Percentiles rank a stretch among this genome's conserved stretches.
phyloP scores from a whole-genome alignment of 1,140 invertebrate genomes.

The Conus betulinus region DNA sequence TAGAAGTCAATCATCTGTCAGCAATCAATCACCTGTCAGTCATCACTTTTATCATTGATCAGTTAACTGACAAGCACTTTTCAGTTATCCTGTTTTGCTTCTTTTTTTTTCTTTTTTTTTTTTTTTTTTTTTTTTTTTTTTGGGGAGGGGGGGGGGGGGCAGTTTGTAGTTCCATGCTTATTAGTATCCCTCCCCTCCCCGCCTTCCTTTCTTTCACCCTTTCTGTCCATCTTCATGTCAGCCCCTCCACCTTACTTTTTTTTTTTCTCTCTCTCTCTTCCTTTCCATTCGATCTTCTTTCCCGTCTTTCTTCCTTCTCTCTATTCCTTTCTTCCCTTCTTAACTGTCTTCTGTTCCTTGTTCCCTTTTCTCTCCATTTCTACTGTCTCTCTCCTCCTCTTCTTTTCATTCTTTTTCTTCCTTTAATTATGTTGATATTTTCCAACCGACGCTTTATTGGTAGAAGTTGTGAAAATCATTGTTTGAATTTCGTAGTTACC shows the following conservation, averaged over 20 bases:
- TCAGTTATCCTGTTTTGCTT: too few species aligned
- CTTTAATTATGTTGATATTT: neutral
- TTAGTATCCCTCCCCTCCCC: too few species aligned
- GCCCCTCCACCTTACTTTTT: neutral
- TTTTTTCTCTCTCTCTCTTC: neutral
- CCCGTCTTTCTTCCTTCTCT: neutral
- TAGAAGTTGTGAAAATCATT: neutral
- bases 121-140: too few species aligned
- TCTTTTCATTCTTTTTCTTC: conserved; percentile 27
- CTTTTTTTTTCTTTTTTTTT: too few species aligned
- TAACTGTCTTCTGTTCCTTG: neutral
- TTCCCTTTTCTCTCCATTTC: neutral
- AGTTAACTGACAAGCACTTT: neutral
- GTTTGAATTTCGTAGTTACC: neutral
- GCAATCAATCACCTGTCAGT: neutral
- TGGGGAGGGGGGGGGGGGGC: too few species aligned
- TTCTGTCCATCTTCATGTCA: too few species aligned
- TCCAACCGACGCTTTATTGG: too few species aligned
- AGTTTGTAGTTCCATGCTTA: too few species aligned
- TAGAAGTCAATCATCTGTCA: too few species aligned
- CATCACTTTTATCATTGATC: neutral
- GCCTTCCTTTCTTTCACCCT: neutral
- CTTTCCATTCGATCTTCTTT: neutral
- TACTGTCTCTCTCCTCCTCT: neutral
- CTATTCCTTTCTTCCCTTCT: neutral